These are phyloP conservation scores for Aphelenchoides besseyi DNA, from an alignment of 1,140 invertebrate genomes.

Conservation along the genomic window DNA sequence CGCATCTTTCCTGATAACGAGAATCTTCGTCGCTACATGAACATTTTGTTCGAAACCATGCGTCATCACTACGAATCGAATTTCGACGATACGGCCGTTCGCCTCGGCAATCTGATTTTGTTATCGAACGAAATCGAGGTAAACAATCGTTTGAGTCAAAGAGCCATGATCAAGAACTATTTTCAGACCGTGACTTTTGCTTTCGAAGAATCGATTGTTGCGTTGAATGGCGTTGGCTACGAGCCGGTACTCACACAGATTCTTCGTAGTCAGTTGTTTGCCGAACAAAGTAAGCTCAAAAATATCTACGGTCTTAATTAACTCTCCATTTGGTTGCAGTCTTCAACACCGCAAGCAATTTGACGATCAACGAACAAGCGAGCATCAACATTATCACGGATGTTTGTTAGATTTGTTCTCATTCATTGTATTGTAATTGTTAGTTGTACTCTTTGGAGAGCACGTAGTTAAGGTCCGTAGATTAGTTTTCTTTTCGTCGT, in stretches of 20 bases:
- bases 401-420: neutral
- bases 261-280: neutral
- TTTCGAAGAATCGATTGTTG: slow-evolving; percentile 11
- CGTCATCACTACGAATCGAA: slow-evolving; percentile 10
- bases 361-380: neutral
- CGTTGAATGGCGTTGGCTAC: slow-evolving; percentile 11
- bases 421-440: too few relatives aligned
- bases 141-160: too few relatives aligned
- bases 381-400: neutral
- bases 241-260: slow-evolving; percentile 6
- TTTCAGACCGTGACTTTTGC: slow-evolving; percentile 11
- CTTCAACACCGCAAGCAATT: neutral
- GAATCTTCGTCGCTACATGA: slow-evolving; percentile 10
- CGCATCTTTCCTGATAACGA: slow-evolving; percentile 1
- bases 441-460: too few relatives aligned
- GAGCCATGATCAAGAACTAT: too few relatives aligned
- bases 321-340: slow-evolving; percentile 3
- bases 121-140: slow-evolving; percentile 12
- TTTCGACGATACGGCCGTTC: neutral
- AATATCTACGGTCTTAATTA: neutral
- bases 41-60: slow-evolving; percentile 9
- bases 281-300: neutral
- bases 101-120: slow-evolving; percentile 18
- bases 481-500: too few relatives aligned
- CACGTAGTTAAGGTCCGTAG: too few relatives aligned